These are phyloP conservation scores for Polypedilum pembai DNA, from an alignment of 1,140 invertebrate genomes.

Conservation along the genomic window DNA sequence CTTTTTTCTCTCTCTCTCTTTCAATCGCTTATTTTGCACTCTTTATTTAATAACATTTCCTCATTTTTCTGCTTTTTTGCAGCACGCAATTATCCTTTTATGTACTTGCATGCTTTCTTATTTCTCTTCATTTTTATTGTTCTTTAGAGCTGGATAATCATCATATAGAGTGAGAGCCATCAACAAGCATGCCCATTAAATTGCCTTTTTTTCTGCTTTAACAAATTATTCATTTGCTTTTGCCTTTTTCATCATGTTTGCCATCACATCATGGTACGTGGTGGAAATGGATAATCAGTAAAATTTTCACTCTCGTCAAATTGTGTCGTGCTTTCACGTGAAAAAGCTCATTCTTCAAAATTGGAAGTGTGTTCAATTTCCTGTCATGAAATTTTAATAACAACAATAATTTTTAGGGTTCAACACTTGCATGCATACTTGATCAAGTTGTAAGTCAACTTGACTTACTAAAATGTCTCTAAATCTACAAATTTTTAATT, in stretches of 20 bases:
- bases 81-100: no score
- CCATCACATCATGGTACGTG: background rate
- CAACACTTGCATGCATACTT: no score
- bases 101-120: no score
- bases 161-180: background rate
- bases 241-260: background rate
- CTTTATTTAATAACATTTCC: background rate
- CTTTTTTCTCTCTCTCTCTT: background rate
- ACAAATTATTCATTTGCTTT: background rate
- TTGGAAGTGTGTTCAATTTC: constrained; percentile 19
- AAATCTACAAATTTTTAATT: no score
- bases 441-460: no score
- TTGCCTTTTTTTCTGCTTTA: background rate
- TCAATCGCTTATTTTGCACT: background rate
- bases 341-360: constrained; percentile 24
- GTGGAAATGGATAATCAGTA: constrained; percentile 7
- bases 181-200: background rate
- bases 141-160: no score
- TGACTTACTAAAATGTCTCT: no score
- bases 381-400: background rate
- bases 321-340: constrained; percentile 6
- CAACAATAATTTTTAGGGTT: no score
- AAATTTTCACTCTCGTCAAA: background rate
- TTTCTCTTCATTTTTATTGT: no score
- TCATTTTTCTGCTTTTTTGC: no score